Base-by-base conservation (phyloP, 1,140 invertebrate species). In the Calosoma granatense region DNA sequence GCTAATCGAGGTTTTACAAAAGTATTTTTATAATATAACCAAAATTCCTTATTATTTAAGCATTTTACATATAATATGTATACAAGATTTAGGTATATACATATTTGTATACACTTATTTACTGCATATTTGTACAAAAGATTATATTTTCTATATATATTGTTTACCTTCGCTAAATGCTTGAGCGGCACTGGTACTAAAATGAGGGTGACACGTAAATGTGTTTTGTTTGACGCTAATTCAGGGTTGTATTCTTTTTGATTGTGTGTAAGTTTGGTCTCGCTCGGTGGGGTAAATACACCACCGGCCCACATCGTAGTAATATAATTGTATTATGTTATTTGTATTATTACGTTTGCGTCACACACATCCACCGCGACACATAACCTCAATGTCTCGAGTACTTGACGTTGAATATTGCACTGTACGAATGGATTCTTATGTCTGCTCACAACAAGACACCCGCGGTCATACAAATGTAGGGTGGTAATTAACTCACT, bases 401-500 rank as follows among this genome's bases (percentile, higher is more conserved):
- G 4, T 17, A 17, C 41, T 11, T 47, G 9, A 47, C 41, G 6
- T 6, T n/a, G 26, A 47, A 17, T 11, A 4, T 12, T 4, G 41
- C 41, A 47, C 26, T 36, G 41, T 4, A 4, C 41, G 30, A 30
- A 36, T 57, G 47, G 43, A 20, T 22, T 22, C n/a, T 36, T 26
- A 9, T 19, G 15, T 3, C n/a, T n/a, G n/a, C n/a, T n/a, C n/a
- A 22, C 6, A 9, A 39, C 12, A 52, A 22, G 43, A 22, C 59
- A 47, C 59, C 59, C 55, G 56, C n/a, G 52, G 55, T 54, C 53
- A 43, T 47, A 14, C 52, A 52, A 47, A 51, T 53, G 17, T 39
- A 17, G 26, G 26, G 39, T 43, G 41, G 52, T 60, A 60, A 60
- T 60, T 60, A 60, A 47, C 59, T 54, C 59, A 60, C 59, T 60